phyloP scores from a whole-genome alignment of 2,888 invertebrate genomes.

The Synergus japonicus region DNA sequence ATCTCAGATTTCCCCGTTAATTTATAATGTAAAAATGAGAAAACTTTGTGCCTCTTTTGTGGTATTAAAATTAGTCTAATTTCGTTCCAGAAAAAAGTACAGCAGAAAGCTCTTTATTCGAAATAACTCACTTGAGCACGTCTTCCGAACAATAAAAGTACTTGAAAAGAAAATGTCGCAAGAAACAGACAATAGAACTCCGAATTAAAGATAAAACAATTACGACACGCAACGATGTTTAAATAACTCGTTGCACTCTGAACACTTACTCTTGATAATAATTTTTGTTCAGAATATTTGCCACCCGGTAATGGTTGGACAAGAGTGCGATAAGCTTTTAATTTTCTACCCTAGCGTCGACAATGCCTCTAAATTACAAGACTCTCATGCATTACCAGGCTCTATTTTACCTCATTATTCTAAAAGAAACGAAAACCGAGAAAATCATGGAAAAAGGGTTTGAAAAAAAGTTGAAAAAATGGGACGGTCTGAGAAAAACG shows the following conservation, averaged over 20 bases:
- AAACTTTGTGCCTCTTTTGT: constrained; percentile 9
- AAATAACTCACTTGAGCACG: constrained; percentile 35
- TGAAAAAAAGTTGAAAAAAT: no score
- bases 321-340: constrained; percentile 69
- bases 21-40: constrained; percentile 7
- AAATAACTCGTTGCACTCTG: background rate
- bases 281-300: constrained; percentile 30
- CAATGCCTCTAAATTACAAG: constrained; percentile 69
- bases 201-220: constrained; percentile 19
- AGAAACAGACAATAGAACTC: constrained; percentile 24
- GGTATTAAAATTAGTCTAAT: constrained; percentile 17
- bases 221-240: constrained; percentile 15
- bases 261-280: constrained; percentile 19
- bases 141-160: constrained; percentile 30
- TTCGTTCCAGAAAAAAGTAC: constrained; percentile 22
- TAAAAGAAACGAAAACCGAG: background rate
- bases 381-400: background rate
- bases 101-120: constrained; percentile 10
- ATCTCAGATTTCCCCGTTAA: background rate
- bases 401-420: constrained; percentile 20
- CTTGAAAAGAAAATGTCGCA: constrained; percentile 30
- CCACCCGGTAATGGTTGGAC: constrained; percentile 44
- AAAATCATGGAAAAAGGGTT: no score
- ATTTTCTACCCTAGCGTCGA: constrained; percentile 63
- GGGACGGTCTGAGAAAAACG: no score